Evolutionary conservation across 2,888 invertebrate species (phyloP).

Genomic region (Drosophila helvetica): DNA sequence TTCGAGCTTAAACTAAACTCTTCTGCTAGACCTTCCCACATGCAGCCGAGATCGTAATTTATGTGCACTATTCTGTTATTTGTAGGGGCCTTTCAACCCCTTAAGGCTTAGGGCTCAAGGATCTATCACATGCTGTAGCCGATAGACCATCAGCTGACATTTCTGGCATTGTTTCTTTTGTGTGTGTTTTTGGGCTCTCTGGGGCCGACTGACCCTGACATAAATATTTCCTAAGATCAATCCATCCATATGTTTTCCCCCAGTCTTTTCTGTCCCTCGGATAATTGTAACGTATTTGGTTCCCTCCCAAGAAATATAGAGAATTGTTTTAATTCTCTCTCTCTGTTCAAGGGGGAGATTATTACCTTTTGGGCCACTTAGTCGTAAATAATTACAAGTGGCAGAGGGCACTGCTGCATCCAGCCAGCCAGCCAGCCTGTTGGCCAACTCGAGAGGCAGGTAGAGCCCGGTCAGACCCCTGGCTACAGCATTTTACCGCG

Average conservation of each 20-base stretch:
- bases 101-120: neutral
- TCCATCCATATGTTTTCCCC: conserved; percentile 26
- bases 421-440: conserved; percentile 4
- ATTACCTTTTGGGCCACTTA: conserved; percentile 40
- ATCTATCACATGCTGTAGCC: conserved; percentile 9
- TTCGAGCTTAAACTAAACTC: too few relatives aligned
- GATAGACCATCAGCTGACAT: conserved; percentile 36
- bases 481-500: conserved; percentile 44
- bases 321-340: conserved; percentile 13
- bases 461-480: conserved; percentile 4
- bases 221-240: conserved; percentile 44
- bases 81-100: too few relatives aligned
- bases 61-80: too few relatives aligned
- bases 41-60: too few relatives aligned
- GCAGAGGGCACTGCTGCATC: conserved; percentile 42
- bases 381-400: conserved; percentile 48
- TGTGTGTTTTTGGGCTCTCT: conserved; percentile 19
- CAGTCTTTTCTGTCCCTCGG: conserved; percentile 1
- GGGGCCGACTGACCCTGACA: conserved; percentile 43
- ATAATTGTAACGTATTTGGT: conserved; percentile 40
- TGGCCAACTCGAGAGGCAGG: conserved; percentile 6
- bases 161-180: conserved; percentile 5
- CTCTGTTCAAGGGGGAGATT: conserved; percentile 26
- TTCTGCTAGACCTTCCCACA: too few relatives aligned
- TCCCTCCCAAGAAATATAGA: conserved; percentile 10